These are phyloP conservation scores for Xenopus borealis DNA, from an alignment of 2,113 vertebrate species.

Conservation along the genomic window DNA sequence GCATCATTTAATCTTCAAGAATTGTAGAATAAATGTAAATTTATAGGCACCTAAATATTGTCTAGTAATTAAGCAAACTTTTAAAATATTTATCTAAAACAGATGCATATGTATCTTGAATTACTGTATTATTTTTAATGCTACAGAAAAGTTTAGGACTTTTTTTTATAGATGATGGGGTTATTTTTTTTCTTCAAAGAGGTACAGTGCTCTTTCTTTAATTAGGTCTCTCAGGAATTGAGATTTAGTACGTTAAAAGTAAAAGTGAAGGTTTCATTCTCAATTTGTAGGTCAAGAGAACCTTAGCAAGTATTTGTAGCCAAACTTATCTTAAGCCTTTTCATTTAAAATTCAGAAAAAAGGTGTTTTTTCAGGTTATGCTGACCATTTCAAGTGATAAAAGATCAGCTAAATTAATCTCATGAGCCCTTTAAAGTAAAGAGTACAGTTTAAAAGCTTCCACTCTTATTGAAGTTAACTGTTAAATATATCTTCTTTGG, in stretches of 20 bases:
- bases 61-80: too few species aligned
- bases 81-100: too few species aligned
- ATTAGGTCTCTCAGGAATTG: slow-evolving; percentile 37
- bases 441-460: slow-evolving; percentile 64
- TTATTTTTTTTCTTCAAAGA: slow-evolving; percentile 23
- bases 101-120: too few species aligned
- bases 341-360: slow-evolving; percentile 35
- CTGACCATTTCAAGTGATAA: slow-evolving; percentile 44
- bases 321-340: slow-evolving; percentile 44
- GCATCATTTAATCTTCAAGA: too few species aligned
- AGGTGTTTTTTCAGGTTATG: slow-evolving; percentile 33
- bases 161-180: neutral
- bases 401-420: slow-evolving; percentile 45
- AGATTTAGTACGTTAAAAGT: slow-evolving; percentile 38
- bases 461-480: too few species aligned
- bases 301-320: slow-evolving; percentile 39
- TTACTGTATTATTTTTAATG: too few species aligned
- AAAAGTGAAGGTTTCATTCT: slow-evolving; percentile 36
- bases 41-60: too few species aligned
- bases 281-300: slow-evolving; percentile 44
- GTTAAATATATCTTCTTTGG: too few species aligned
- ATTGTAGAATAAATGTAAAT: too few species aligned
- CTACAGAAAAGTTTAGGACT: too few species aligned
- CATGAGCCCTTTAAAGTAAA: slow-evolving; percentile 48
- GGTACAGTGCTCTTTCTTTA: slow-evolving; percentile 23